Percentiles rank a stretch among this genome's conserved stretches.
These are phyloP conservation scores for Sciurus niger DNA, from an alignment of 2,113 vertebrate species.

Conservation along the genomic window DNA sequence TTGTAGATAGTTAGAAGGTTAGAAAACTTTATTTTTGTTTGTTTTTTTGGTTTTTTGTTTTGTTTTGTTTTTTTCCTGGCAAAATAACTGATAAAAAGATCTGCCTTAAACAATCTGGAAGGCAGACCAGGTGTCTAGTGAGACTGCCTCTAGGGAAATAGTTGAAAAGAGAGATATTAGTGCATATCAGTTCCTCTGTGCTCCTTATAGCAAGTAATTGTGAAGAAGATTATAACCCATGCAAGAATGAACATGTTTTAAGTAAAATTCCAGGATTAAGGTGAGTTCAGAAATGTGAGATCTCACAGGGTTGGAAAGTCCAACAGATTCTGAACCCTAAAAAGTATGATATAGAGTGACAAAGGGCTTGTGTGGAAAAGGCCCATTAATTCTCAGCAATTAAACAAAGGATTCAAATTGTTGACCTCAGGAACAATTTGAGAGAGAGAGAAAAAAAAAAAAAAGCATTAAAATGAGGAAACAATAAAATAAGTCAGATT, in stretches of 20 bases:
- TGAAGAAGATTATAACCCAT: background rate
- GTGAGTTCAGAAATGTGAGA: conserved; percentile 35
- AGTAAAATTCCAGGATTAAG: conserved; percentile 65
- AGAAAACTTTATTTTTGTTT: background rate
- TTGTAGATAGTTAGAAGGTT: background rate
- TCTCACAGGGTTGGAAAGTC: background rate
- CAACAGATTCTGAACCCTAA: background rate
- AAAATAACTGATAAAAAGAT: conserved; percentile 22
- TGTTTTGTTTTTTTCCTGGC: background rate
- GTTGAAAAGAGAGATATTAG: conserved; percentile 15
- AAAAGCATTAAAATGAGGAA: background rate
- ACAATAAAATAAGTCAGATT: background rate
- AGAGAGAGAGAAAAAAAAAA: conserved; percentile 39
- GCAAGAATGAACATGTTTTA: conserved; percentile 54
- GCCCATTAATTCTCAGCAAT: background rate
- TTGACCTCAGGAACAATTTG: conserved; percentile 20
- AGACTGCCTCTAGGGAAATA: conserved; percentile 45
- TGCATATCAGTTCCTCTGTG: background rate
- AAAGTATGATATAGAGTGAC: conserved; percentile 46
- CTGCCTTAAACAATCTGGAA: background rate
- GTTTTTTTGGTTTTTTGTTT: background rate
- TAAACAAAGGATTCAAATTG: conserved; percentile 37
- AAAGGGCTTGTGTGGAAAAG: background rate
- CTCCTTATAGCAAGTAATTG: conserved; percentile 33
- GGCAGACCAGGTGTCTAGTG: conserved; percentile 31